These are phyloP conservation scores for Saccopteryx bilineata DNA, from an alignment of 2,113 vertebrate genomes.

Conservation along the genomic window DNA sequence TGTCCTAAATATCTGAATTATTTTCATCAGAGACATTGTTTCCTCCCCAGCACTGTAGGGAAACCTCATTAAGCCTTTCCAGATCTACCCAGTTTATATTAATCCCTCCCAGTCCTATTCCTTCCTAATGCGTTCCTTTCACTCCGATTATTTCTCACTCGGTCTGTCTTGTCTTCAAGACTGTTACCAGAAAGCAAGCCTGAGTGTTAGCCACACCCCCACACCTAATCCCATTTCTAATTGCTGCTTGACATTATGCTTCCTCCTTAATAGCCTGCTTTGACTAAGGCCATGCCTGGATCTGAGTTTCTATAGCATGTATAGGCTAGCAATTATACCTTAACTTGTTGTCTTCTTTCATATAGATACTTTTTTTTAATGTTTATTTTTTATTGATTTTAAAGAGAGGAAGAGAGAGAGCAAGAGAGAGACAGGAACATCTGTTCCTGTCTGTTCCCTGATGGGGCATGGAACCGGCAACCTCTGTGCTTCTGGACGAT, in stretches of 20 bases:
- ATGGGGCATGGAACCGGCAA: too few species aligned
- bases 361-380: background rate
- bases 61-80: conserved; percentile 5
- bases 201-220: background rate
- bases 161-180: background rate
- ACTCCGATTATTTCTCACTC: background rate
- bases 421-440: too few species aligned
- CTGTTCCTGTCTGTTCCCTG: too few species aligned
- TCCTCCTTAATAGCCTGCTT: conserved; percentile 19
- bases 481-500: too few species aligned
- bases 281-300: background rate
- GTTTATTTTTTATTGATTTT: too few species aligned
- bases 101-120: background rate
- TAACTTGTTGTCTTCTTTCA: background rate
- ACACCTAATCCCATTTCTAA: background rate
- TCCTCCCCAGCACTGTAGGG: background rate
- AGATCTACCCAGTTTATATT: background rate
- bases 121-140: background rate
- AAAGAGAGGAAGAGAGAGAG: too few species aligned
- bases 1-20: conserved; percentile 53
- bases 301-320: background rate
- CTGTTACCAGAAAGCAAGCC: background rate
- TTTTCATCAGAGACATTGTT: background rate
- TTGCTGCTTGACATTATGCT: background rate
- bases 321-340: background rate